Conservation (phyloP, 2,113 vertebrate species). For the Sebastes fasciatus region DNA sequence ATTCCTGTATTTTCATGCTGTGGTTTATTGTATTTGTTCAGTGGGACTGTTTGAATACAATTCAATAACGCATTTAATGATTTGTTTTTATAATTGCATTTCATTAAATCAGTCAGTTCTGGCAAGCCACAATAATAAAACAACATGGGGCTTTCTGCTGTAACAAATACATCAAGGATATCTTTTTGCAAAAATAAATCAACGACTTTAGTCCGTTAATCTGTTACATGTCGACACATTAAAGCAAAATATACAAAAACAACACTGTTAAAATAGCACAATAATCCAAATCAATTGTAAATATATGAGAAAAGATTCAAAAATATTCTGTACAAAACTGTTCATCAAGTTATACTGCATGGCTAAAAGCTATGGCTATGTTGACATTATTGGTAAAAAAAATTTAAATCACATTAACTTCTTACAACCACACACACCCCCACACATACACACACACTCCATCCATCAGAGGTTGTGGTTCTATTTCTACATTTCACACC, state of each 20-base stretch:
- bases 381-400: neutral
- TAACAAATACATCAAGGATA: neutral
- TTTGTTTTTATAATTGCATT: constrained; percentile 5
- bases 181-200: neutral
- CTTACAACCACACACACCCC: constrained; percentile 3
- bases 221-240: neutral
- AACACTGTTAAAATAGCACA: neutral
- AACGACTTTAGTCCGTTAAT: neutral
- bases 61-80: constrained; percentile 16
- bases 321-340: neutral
- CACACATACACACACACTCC: neutral
- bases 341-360: neutral
- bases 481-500: constrained; percentile 57
- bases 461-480: constrained; percentile 37
- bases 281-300: neutral
- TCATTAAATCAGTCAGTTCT: constrained; percentile 6
- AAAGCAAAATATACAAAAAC: neutral
- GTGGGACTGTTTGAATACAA: constrained; percentile 27
- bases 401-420: neutral
- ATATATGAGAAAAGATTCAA: neutral
- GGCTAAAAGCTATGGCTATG: neutral
- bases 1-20: neutral
- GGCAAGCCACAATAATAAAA: constrained; percentile 18
- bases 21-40: constrained; percentile 48
- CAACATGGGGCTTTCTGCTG: neutral